Evolutionary conservation across 2,797 vertebrate species (phyloP).

Genomic region (Cuniculus paca): DNA sequence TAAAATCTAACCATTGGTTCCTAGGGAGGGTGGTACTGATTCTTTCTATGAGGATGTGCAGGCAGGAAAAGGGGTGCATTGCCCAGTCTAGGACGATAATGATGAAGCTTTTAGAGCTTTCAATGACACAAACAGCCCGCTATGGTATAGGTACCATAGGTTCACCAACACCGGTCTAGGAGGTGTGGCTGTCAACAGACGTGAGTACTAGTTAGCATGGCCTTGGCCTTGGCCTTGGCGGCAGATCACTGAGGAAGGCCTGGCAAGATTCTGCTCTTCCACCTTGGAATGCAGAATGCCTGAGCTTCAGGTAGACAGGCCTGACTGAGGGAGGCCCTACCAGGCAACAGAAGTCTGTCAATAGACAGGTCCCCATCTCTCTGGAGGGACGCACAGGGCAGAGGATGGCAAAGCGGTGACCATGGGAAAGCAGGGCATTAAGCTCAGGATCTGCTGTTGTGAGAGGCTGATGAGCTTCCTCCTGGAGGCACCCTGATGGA

Average conservation of each 20-base stretch:
- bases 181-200: rapidly evolving
- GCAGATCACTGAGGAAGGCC: rapidly evolving
- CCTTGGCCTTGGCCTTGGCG: rapidly evolving
- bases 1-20: not conserved
- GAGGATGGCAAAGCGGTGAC: not conserved
- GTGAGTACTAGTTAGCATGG: rapidly evolving
- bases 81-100: not conserved
- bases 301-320: not conserved
- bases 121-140: not conserved
- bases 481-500: conserved; percentile 35
- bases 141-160: not conserved
- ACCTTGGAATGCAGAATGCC: rapidly evolving
- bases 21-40: not conserved
- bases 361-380: not conserved
- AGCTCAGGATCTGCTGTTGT: conserved; percentile 3
- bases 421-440: not conserved
- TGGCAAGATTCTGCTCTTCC: not conserved
- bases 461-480: conserved; percentile 28
- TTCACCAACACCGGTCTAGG: not conserved
- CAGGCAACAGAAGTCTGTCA: not conserved
- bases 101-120: not conserved
- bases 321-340: not conserved
- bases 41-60: not conserved
- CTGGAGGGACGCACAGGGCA: not conserved
- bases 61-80: rapidly evolving